A percentile compares a stretch with the other conserved stretches of the same genome.
Conservation (phyloP, 2,797 vertebrate genomes). For the Hippopotamyrus pictus region DNA sequence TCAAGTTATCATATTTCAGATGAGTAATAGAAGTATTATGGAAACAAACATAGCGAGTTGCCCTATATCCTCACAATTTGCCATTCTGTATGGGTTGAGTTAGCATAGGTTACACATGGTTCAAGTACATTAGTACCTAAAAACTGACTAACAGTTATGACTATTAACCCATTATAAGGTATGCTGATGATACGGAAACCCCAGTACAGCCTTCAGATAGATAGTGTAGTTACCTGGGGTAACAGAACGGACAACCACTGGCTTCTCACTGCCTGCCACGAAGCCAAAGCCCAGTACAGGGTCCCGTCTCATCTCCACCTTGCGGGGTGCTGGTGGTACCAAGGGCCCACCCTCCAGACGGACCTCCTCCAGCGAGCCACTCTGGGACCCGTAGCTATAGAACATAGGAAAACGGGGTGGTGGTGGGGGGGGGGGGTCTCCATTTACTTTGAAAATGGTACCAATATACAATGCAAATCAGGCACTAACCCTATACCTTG, state of each 20-base stretch:
- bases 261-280: conserved; percentile 97
- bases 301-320: conserved; percentile 97
- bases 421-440: background rate
- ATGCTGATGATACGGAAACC: background rate
- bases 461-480: background rate
- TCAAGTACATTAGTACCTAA: background rate
- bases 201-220: background rate
- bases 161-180: background rate
- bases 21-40: background rate
- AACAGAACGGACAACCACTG: conserved; percentile 95
- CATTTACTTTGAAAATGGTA: background rate
- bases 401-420: background rate
- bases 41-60: background rate
- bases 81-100: background rate
- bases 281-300: conserved; percentile 97
- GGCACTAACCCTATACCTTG: background rate
- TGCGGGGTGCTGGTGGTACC: conserved; percentile 82
- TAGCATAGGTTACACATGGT: background rate
- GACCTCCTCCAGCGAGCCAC: conserved; percentile 85
- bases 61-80: background rate
- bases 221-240: conserved; percentile 78
- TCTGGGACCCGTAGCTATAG: conserved; percentile 83
- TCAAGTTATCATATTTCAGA: background rate
- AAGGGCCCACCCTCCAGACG: conserved; percentile 85
- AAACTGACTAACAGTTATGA: background rate